Evolutionary conservation across 1,140 invertebrate genomes (phyloP).

Genomic region (Steinernema feltiae): DNA sequence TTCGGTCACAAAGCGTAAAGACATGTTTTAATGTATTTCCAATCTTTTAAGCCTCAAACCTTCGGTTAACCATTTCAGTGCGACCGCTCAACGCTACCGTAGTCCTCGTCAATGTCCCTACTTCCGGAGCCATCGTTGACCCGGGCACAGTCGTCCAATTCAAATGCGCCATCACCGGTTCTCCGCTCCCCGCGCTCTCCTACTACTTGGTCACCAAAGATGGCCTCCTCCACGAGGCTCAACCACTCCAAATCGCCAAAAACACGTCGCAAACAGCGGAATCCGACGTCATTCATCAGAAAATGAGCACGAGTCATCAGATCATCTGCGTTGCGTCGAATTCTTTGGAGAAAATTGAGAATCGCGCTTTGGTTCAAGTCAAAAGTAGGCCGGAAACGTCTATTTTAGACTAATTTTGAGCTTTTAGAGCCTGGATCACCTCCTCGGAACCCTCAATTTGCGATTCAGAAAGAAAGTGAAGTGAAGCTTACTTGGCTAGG

Average conservation of each 20-base stretch:
- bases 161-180: background rate
- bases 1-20: too few relatives aligned
- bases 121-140: background rate
- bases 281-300: background rate
- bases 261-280: background rate
- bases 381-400: background rate
- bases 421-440: background rate
- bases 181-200: background rate
- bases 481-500: background rate
- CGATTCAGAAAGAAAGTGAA: background rate
- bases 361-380: background rate
- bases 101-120: background rate
- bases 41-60: background rate
- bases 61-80: background rate
- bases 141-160: background rate
- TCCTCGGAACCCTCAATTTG: background rate
- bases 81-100: background rate
- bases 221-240: background rate
- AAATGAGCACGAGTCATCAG: background rate
- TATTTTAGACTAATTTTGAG: background rate
- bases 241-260: background rate
- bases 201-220: background rate
- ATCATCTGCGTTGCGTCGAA: background rate
- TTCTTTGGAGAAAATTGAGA: background rate
- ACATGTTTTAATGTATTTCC: too few relatives aligned